Evolutionary conservation across 2,888 invertebrate species (phyloP), one percentile per base, ranked within the genome.

Genomic region (Troides oblongomaculatus): DNA sequence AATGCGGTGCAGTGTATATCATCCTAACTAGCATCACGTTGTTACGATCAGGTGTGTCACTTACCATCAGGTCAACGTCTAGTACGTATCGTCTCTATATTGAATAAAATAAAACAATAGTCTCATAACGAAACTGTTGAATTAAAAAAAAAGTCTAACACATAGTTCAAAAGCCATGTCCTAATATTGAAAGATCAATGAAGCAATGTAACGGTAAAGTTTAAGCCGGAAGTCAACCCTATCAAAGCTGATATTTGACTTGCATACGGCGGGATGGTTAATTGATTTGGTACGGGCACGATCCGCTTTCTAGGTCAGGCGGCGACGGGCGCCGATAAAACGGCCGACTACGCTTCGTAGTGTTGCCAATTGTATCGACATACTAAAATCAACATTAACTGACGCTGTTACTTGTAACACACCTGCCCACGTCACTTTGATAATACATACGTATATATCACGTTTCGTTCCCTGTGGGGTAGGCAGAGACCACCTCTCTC

Each of bases 251-350:
- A 60, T 67, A 67, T 67, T 56, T 53, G 66, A 62, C 61, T 62
- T 67, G 66, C 72, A 74, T 73, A 72, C 71, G 62, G 58, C 59
- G 59, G 50, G 66, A 61, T 61, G 72, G 59, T 70, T 73, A 73
- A 72, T 73, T 72, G 72, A 72, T 72, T 72, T 67, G 68, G 73
- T 70, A 62, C 65, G 57, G 66, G 64, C 59, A 63, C 50, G 53
- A 63, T 50, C 50, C 68, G 50, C 57, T 74, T 78, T 74, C 72
- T 73, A 68, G 77, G 76, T 64, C 72, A 70, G 72, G 74, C 74
- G 74, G 72, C 72, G 65, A 72, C 17, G 30, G 50, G 18, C 60
- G 36, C 12, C 21, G 59, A 65, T 59, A 46, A 46, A 39, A 46
- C 43, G n/a, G 25, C 18, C 43, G 25, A 23, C n/a, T n/a, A n/a